phyloP scores from a whole-genome alignment of 2,888 invertebrate species.

The Salpingus planirostris region DNA sequence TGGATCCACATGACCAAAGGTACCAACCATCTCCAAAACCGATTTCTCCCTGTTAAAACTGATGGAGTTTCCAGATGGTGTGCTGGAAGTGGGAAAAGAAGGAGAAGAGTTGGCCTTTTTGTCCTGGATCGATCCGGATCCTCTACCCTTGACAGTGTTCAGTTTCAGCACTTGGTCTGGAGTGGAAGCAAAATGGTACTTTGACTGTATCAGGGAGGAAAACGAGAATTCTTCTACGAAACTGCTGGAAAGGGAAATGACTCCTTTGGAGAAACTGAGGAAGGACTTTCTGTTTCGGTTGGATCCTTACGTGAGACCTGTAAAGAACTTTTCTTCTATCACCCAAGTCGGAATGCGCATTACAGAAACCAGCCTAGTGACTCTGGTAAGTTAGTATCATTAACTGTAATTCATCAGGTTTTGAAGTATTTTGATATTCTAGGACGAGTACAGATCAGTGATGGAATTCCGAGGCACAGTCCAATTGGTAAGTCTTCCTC shows the following conservation, averaged over 20 bases:
- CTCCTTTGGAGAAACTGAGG: conserved; percentile 46
- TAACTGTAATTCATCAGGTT: no score
- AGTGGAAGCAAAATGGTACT: conserved; percentile 59
- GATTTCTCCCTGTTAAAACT: background rate
- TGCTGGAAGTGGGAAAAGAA: conserved; percentile 54
- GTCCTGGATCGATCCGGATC: conserved; percentile 50
- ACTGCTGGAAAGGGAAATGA: conserved; percentile 41
- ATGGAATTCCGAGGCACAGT: conserved; percentile 37
- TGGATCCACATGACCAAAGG: conserved; percentile 55
- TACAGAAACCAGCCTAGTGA: conserved; percentile 24
- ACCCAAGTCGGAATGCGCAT: conserved; percentile 28
- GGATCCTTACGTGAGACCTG: conserved; percentile 39
- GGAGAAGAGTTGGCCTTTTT: conserved; percentile 52
- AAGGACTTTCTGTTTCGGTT: conserved; percentile 45
- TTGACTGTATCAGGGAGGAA: conserved; percentile 50
- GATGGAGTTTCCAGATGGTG: conserved; percentile 45
- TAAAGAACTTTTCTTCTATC: conserved; percentile 20
- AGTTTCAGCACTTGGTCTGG: conserved; percentile 62
- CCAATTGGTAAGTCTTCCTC: conserved; percentile 35
- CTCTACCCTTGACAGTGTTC: conserved; percentile 54
- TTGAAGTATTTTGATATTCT: conserved; percentile 13
- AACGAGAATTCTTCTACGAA: conserved; percentile 27
- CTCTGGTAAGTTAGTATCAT: conserved; percentile 26
- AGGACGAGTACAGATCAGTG: conserved; percentile 34
- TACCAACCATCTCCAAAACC: no score